These are phyloP conservation scores for Sarotherodon lohbergeri DNA, from an alignment of 2,113 vertebrate species.

Conservation along the genomic window DNA sequence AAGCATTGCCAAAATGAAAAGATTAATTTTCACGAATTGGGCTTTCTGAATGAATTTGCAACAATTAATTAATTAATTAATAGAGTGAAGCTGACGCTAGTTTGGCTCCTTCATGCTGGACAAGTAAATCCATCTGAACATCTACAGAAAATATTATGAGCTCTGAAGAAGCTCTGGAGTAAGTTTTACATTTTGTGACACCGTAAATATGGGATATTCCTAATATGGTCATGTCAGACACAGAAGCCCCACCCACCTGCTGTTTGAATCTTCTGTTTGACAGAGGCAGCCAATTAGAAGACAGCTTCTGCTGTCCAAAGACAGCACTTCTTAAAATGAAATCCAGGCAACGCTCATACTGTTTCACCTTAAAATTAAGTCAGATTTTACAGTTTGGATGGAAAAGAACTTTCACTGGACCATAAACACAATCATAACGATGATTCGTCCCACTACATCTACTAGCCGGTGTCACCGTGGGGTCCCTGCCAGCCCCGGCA, in stretches of 20 bases:
- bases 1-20: no score
- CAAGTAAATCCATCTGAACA: no score
- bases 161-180: no score
- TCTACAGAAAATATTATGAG: no score
- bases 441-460: not conserved
- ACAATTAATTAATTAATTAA: no score
- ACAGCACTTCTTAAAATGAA: not conserved
- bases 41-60: no score
- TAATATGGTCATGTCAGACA: not conserved
- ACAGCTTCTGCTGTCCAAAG: not conserved
- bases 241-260: not conserved
- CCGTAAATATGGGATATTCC: no score
- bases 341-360: rapidly evolving
- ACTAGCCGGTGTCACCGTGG: not conserved
- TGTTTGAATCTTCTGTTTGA: not conserved
- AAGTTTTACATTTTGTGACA: no score
- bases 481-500: not conserved
- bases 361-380: not conserved
- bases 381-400: not conserved
- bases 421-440: not conserved
- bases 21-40: no score
- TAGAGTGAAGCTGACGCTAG: no score
- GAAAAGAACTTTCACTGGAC: not conserved
- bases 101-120: no score
- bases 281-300: not conserved